Percentiles rank a stretch among this genome's conserved stretches.
Conservation (phyloP, 2,888 invertebrate species). For the Bibio marci region DNA sequence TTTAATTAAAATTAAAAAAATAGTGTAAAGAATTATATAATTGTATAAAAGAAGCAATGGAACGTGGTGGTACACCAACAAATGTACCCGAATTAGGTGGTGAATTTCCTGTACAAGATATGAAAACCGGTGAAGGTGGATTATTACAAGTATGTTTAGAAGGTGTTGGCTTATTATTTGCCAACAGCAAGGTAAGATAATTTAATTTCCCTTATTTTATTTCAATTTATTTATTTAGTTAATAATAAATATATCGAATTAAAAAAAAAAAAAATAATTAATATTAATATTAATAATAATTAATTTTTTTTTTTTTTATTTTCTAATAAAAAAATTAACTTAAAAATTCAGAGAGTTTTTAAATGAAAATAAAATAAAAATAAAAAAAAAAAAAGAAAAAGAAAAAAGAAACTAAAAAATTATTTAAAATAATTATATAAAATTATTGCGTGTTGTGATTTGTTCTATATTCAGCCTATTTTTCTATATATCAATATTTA, state of each 20-base stretch:
- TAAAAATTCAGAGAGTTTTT: too few species aligned
- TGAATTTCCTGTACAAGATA: slow-evolving; percentile 97
- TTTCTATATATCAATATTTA: too few species aligned
- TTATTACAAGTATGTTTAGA: slow-evolving; percentile 98
- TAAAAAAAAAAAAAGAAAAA: too few species aligned
- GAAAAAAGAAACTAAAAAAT: too few species aligned
- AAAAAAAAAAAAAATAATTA: slow-evolving; percentile 12
- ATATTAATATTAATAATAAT: slow-evolving; percentile 14
- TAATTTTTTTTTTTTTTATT: slow-evolving; percentile 9
- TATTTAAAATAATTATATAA: too few species aligned
- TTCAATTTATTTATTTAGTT: slow-evolving; percentile 4
- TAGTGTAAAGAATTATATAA: slow-evolving; percentile 97
- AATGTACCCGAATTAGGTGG: slow-evolving; percentile 47
- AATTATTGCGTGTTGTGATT: too few species aligned
- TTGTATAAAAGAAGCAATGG: slow-evolving; percentile 98
- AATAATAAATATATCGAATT: slow-evolving; percentile 9
- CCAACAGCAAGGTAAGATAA: slow-evolving; percentile 90
- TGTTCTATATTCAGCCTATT: too few species aligned
- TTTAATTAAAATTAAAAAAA: slow-evolving; percentile 11
- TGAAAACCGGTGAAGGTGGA: slow-evolving; percentile 93
- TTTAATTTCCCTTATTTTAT: slow-evolving; percentile 10
- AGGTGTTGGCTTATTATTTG: slow-evolving; percentile 96
- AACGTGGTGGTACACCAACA: slow-evolving; percentile 54
- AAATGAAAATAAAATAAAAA: too few species aligned
- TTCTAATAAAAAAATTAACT: too few species aligned